Conservation (phyloP, 2,797 vertebrate species). For the Helarctos malayanus region DNA sequence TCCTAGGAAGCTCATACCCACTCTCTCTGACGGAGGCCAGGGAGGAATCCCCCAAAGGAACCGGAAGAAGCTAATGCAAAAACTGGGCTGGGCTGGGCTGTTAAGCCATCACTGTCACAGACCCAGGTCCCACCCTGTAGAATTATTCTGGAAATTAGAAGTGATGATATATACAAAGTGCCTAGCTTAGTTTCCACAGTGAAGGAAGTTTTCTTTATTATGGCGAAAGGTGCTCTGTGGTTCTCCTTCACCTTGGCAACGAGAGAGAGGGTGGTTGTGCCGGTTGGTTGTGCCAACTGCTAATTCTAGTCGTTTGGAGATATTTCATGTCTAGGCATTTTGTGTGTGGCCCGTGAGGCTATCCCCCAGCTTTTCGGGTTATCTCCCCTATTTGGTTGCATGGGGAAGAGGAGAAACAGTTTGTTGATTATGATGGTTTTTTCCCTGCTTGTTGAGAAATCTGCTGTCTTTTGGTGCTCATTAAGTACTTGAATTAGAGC, state of each 20-base stretch:
- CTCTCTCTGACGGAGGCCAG: background rate
- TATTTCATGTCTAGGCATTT: background rate
- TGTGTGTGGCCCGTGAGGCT: background rate
- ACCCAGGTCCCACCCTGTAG: background rate
- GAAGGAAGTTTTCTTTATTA: background rate
- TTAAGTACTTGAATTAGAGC: conserved; percentile 40
- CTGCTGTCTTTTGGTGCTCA: conserved; percentile 22
- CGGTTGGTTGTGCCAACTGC: no score
- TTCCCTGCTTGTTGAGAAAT: background rate
- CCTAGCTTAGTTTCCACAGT: background rate
- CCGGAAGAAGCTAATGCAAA: background rate
- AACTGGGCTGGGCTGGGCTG: background rate
- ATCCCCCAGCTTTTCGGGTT: background rate
- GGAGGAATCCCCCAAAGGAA: background rate
- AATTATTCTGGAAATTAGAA: background rate
- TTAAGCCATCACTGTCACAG: background rate
- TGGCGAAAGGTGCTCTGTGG: background rate
- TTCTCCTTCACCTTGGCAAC: background rate
- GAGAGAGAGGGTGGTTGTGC: background rate
- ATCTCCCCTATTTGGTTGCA: background rate
- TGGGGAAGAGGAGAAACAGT: conserved; percentile 9
- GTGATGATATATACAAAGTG: background rate
- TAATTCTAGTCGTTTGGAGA: background rate
- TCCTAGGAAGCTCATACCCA: background rate
- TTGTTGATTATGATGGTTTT: conserved; percentile 19